These are phyloP conservation scores for Sebastiscus tertius DNA, from an alignment of 2,797 vertebrate species.

Conservation along the genomic window DNA sequence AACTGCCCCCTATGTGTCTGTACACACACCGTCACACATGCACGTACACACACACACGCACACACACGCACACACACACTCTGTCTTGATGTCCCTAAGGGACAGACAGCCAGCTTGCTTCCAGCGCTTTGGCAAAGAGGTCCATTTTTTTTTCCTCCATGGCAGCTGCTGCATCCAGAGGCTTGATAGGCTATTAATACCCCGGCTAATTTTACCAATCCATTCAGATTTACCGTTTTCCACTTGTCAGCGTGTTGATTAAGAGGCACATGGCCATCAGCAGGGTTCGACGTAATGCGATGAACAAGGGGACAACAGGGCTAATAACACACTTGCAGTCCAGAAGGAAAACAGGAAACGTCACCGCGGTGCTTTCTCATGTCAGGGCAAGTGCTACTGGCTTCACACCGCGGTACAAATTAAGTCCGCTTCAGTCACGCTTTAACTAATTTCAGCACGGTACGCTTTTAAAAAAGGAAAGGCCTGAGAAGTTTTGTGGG, in stretches of 20 bases:
- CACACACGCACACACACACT: conserved; percentile 19
- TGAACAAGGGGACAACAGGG: conserved; percentile 66
- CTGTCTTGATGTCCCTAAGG: conserved; percentile 67
- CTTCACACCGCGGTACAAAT: conserved; percentile 2
- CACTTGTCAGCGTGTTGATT: conserved; percentile 83
- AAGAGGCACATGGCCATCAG: conserved; percentile 81
- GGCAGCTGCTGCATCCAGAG: conserved; percentile 86
- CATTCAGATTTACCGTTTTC: conserved; percentile 83
- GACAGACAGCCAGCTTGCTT: conserved; percentile 78
- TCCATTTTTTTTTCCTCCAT: conserved; percentile 64
- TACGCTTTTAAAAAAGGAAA: not conserved
- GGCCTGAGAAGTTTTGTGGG: not conserved
- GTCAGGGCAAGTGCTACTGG: conserved; percentile 21
- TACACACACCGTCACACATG: not conserved
- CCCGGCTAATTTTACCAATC: conserved; percentile 85
- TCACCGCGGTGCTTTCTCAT: conserved; percentile 13
- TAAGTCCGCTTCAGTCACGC: not conserved
- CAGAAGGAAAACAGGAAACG: conserved; percentile 43
- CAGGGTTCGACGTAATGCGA: conserved; percentile 67
- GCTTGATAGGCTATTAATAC: conserved; percentile 86
- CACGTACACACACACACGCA: conserved; percentile 4
- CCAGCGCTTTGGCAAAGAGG: conserved; percentile 78
- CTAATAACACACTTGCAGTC: conserved; percentile 50
- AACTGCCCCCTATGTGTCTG: conserved; percentile 24
- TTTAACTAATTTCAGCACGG: conserved; percentile 6